Conservation (phyloP, 2,113 vertebrate genomes). For the Labeo catla region DNA sequence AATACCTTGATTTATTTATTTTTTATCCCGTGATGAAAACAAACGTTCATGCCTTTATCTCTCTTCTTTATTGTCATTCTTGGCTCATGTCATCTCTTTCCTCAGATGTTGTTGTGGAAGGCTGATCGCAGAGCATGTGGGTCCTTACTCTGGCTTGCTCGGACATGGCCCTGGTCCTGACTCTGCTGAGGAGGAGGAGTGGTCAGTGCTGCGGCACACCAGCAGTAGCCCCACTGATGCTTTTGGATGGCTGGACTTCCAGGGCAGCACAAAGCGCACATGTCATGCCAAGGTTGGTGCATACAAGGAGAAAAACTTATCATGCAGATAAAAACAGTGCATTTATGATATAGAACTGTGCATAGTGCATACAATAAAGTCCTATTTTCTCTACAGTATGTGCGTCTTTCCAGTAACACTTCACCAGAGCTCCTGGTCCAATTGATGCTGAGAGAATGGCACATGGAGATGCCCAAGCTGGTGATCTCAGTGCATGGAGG, state of each 20-base stretch:
- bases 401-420: conserved; percentile 88
- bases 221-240: conserved; percentile 85
- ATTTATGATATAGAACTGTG: neutral
- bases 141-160: conserved; percentile 68
- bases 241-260: conserved; percentile 91
- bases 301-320: neutral
- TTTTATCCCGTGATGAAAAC: neutral
- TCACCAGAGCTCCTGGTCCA: conserved; percentile 84
- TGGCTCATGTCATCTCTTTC: neutral
- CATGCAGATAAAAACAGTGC: neutral
- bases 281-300: conserved; percentile 88
- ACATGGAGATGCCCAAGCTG: conserved; percentile 93
- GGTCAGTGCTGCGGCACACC: conserved; percentile 87
- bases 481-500: conserved; percentile 92
- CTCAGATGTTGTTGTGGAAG: conserved; percentile 91
- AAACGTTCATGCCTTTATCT: neutral
- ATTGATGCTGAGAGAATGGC: conserved; percentile 93
- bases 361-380: neutral
- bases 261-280: conserved; percentile 85
- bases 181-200: conserved; percentile 70
- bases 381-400: conserved; percentile 77
- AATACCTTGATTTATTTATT: no score
- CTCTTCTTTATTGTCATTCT: neutral
- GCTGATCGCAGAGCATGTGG: conserved; percentile 85
- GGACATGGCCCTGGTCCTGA: conserved; percentile 59